These are phyloP conservation scores for Syrmaticus mikado DNA, from an alignment of 2,113 vertebrate species.

Conservation along the genomic window DNA sequence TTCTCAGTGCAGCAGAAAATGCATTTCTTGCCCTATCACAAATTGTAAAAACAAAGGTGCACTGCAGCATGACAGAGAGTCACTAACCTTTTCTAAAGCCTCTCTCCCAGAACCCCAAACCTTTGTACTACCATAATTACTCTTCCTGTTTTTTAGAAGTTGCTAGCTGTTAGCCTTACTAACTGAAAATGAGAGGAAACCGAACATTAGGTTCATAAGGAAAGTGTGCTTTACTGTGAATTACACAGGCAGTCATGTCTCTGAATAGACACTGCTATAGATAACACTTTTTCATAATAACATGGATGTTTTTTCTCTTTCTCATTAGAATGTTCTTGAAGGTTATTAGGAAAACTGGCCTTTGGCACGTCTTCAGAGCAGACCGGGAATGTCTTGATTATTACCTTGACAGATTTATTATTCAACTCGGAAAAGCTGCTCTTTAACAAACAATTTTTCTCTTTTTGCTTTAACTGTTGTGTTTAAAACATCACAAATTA, in stretches of 20 bases:
- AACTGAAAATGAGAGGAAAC: constrained; percentile 13
- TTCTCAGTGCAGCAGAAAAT: background rate
- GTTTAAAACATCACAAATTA: background rate
- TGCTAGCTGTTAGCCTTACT: constrained; percentile 8
- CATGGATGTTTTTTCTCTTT: background rate
- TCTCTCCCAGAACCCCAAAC: background rate
- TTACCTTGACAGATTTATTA: background rate
- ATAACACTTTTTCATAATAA: constrained; percentile 14
- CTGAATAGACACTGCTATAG: background rate
- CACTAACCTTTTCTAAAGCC: background rate
- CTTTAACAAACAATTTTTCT: background rate
- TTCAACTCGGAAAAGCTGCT: background rate
- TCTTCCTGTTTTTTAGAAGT: background rate
- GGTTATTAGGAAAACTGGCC: background rate
- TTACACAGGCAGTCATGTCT: constrained; percentile 17
- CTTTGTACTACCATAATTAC: background rate
- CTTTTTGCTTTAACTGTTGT: background rate
- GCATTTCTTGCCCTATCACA: background rate
- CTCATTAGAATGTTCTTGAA: background rate
- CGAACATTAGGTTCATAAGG: background rate
- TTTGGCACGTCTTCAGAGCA: background rate
- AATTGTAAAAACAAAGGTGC: background rate
- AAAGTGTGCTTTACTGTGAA: constrained; percentile 60
- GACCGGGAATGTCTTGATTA: background rate
- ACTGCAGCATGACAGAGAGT: background rate